Evolutionary conservation across 35 echinoderm and acorn worm species (phyloP), one percentile per base, ranked within the genome.

Genomic region (Heliocidaris tuberculata): DNA sequence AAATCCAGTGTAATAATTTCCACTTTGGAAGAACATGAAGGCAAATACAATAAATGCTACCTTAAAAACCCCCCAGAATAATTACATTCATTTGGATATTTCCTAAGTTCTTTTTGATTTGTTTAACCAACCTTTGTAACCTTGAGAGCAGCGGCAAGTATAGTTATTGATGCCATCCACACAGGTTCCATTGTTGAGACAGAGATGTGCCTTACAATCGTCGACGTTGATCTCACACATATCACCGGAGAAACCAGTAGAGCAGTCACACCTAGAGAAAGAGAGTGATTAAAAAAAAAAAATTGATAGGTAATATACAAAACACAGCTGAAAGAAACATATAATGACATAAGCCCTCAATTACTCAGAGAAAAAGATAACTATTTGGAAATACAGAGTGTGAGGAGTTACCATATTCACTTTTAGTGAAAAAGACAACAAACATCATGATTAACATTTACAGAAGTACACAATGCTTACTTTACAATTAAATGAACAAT

Each of bases 141-240:
- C 98, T 50, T 61, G 32, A 1, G 60, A 54, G 71, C 98, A 99
- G 9, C 78, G 54, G 56, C 98, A 99, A 27, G 98, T 99, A 94
- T 97, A 97, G 35, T 94, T 95, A n/a, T 97, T 97, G 86, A 97
- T 95, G 13, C 96, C 97, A 59, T 99, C 97, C 32, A 97, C 93
- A 92, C 98, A 99, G 9, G 95, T 96, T 6, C 93, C 97, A 50
- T 96, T 95, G 50, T 99, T 97, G 88, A 90, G 86, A 89, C 98
- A 99, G 11, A 92, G 96, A 65, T 97, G 96, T 30, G 49, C 48
- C n/a, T 48, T 88, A 47, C 98, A 99, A 91, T 99, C 97, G 49
- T 98, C 95, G 11, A 94, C 94, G 47, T 97, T 99, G 32, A 95
- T 50, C 32, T 96, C 95, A 90, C 98, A 99, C 6, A 86, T 86